Evolutionary conservation across 2,797 vertebrate genomes (phyloP).

Genomic region (Emydoidea blandingii): DNA sequence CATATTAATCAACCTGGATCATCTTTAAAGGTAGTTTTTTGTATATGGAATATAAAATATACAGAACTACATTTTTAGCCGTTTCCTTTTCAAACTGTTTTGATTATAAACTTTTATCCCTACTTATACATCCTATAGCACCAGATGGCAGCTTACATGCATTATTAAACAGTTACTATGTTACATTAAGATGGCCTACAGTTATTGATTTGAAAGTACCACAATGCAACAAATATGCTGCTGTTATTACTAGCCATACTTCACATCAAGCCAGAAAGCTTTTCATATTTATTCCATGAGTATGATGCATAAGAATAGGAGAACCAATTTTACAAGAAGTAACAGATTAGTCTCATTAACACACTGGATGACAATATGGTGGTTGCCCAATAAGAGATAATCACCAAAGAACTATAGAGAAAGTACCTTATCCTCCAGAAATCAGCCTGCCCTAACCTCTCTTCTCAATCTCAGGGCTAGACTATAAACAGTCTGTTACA

Average conservation of each 20-base stretch:
- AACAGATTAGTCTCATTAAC: slow-evolving; percentile 46
- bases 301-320: slow-evolving; percentile 42
- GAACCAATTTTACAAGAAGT: slow-evolving; percentile 47
- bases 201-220: background rate
- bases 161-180: slow-evolving; percentile 73
- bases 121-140: slow-evolving; percentile 5
- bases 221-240: slow-evolving; percentile 45
- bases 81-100: slow-evolving; percentile 46
- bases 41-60: slow-evolving; percentile 29
- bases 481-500: background rate
- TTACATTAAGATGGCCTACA: slow-evolving; percentile 56
- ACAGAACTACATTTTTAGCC: slow-evolving; percentile 35
- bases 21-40: slow-evolving; percentile 40
- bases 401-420: slow-evolving; percentile 43
- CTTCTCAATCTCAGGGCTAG: background rate
- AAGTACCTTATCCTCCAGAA: background rate
- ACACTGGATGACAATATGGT: slow-evolving; percentile 26
- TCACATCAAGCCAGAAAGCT: slow-evolving; percentile 59
- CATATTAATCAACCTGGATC: slow-evolving; percentile 8
- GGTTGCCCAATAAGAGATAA: slow-evolving; percentile 28
- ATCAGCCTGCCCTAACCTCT: slow-evolving; percentile 9
- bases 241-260: slow-evolving; percentile 47
- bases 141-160: slow-evolving; percentile 66
- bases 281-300: slow-evolving; percentile 47
- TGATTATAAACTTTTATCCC: slow-evolving; percentile 69